phyloP scores from a whole-genome alignment of 1,140 invertebrate genomes.

The Mesaphorura yosii region DNA sequence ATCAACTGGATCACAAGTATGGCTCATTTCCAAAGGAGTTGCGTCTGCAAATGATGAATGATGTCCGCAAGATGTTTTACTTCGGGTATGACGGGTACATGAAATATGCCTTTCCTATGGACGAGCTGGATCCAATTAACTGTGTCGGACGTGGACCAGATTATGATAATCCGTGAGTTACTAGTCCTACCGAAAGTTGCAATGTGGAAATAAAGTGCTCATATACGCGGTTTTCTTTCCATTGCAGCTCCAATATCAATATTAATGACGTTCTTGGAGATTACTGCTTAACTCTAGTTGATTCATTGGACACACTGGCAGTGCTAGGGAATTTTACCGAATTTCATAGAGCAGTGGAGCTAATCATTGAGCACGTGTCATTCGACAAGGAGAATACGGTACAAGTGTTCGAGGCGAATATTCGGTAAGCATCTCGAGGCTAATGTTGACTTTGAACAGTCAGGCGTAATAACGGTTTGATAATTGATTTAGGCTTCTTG shows the following conservation, averaged over 20 bases:
- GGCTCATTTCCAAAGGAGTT: constrained; percentile 36
- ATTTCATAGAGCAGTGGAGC: constrained; percentile 49
- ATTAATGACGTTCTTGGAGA: constrained; percentile 62
- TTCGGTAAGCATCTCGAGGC: constrained; percentile 39
- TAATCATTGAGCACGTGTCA: constrained; percentile 48
- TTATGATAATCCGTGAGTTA: constrained; percentile 47
- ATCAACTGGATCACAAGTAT: constrained; percentile 41
- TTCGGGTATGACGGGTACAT: constrained; percentile 58
- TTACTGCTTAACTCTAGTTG: constrained; percentile 55
- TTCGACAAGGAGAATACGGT: constrained; percentile 55
- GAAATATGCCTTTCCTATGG: constrained; percentile 52
- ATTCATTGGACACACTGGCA: constrained; percentile 53
- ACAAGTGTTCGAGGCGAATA: constrained; percentile 60
- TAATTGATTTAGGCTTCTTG: constrained; percentile 43
- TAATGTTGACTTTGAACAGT: background rate
- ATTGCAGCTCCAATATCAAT: constrained; percentile 53
- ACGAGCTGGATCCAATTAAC: constrained; percentile 53
- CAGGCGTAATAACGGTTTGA: background rate
- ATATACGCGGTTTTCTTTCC: constrained; percentile 4
- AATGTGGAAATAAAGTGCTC: background rate
- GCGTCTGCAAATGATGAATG: constrained; percentile 34
- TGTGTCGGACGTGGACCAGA: constrained; percentile 46
- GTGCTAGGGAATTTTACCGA: constrained; percentile 52
- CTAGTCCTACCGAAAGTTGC: background rate
- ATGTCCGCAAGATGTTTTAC: constrained; percentile 44